Base-by-base conservation (phyloP, 2,888 invertebrate genomes). In the Drosophila macrothrix region DNA sequence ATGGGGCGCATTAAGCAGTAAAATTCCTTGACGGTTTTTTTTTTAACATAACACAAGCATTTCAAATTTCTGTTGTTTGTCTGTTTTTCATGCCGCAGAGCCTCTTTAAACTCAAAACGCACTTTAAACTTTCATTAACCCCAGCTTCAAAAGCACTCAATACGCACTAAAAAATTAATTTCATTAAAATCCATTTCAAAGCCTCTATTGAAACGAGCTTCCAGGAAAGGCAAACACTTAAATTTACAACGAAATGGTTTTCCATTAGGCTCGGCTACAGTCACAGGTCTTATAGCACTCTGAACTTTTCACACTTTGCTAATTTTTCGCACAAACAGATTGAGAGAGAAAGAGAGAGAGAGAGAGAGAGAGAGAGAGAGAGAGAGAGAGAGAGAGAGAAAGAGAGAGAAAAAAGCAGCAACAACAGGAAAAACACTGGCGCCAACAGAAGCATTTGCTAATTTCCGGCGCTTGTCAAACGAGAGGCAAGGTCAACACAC, bases 231-330 rank as follows among this genome's bases (percentile, higher is more conserved):
- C 37, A 33, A 43, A 14, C 41, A 10, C 10, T 54, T 37, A 37
- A 53, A 14, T 33, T 22, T 22, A n/a, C 29, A 41, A 29, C 56
- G 33, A 62, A 69, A 54, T 78, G 53, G 28, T 22, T 65, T 71
- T 53, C 56, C 65, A 65, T 81, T 81, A 69, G 62, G 25, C 41
- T 25, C 33, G 54, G 67, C 52, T 41, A 7, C 46, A 49, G 54
- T 43, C 53, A 10, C 19, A 52, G 55, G 29, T 64, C 29, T 61
- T 50, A 52, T 58, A 58, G 72, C 69, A 67, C 74, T 59, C 66
- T 89, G 74, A 87, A 82, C 84, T 82, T 82, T 87, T 85, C 84
- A 80, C 84, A 85, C 89, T 67, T 89, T 82, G 89, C 56, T 86
- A 84, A 84, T 89, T 84, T 82, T 73, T 52, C 58, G 60, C 68